Base-by-base conservation (phyloP, 2,797 vertebrate genomes). In the Erpetoichthys calabaricus region DNA sequence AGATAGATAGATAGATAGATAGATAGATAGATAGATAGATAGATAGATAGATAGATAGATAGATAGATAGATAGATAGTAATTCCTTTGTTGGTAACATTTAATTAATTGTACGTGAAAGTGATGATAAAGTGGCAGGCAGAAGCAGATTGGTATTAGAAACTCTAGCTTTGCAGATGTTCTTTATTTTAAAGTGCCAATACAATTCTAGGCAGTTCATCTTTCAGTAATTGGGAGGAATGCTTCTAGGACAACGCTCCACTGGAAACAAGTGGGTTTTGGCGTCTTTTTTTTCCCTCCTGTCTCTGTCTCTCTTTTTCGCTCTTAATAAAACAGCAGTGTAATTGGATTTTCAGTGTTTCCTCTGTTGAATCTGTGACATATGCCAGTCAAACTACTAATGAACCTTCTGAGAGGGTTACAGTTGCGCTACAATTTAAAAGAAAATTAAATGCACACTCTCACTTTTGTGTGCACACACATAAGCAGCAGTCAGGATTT, bases 201-300 rank as follows among this genome's bases (percentile, higher is more conserved):
- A 42, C 7, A 43, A 54, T 54, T 54, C 53, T 54, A 8, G 9
- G 53, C 5, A 6, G 53, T 4, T 41, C 7, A 42, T 42, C 10
- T 43, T 42, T 5, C 25, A 42, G 47, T 49, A 49, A 49, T 49
- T 49, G 47, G 47, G 47, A 49, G 47, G 47, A 7, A 49, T 49
- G 47, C n/a, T 49, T 49, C 47, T n/a, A 49, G 47, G 47, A 49
- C 47, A 49, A 49, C 47, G n/a, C 47, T 49, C n/a, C 25, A n/a
- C 47, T 49, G 47, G n/a, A 49, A 49, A 49, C 47, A n/a, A 49
- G n/a, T n/a, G n/a, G 47, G n/a, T 49, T 42, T 49, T 49, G 47
- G 47, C n/a, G 47, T 49, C 47, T 49, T 7, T 49, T 49, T 49
- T 49, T n/a, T 49, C n/a, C 1, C n/a, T 49, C 47, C n/a, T 49